Conservation (phyloP, 2,797 vertebrate species). For the Otolemur crassicaudatus region DNA sequence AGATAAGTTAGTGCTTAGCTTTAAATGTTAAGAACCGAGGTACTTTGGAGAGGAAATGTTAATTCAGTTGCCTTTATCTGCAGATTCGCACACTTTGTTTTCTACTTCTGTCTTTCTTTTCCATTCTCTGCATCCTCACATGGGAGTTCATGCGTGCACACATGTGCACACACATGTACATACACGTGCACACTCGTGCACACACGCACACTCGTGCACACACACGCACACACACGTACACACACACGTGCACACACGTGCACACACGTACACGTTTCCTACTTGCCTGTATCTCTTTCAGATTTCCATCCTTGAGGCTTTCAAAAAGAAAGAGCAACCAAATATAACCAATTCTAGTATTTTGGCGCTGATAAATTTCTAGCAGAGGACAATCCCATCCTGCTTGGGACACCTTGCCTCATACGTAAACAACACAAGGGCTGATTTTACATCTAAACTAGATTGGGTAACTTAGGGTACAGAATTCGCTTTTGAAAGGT, state of each 20-base stretch:
- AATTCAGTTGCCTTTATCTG: background rate
- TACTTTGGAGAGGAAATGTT: background rate
- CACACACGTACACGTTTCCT: fast-evolving
- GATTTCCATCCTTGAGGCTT: background rate
- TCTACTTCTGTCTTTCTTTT: background rate
- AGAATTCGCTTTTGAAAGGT: background rate
- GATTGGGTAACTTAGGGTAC: background rate
- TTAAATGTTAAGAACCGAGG: background rate
- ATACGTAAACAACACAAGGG: background rate
- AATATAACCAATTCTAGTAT: fast-evolving
- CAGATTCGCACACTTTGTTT: background rate
- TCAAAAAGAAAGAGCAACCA: background rate
- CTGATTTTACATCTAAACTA: background rate
- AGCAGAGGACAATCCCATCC: background rate
- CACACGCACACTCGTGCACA: no score
- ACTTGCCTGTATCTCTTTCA: background rate
- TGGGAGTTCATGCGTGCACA: no score
- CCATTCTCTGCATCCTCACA: no score
- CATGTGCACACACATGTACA: no score
- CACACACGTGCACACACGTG: no score
- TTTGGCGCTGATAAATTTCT: background rate
- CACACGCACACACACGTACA: background rate
- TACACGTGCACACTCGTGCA: no score
- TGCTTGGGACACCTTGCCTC: background rate
- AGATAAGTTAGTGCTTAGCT: background rate